phyloP scores from a whole-genome alignment of 1,140 invertebrate genomes.

The Drosophila varians region DNA sequence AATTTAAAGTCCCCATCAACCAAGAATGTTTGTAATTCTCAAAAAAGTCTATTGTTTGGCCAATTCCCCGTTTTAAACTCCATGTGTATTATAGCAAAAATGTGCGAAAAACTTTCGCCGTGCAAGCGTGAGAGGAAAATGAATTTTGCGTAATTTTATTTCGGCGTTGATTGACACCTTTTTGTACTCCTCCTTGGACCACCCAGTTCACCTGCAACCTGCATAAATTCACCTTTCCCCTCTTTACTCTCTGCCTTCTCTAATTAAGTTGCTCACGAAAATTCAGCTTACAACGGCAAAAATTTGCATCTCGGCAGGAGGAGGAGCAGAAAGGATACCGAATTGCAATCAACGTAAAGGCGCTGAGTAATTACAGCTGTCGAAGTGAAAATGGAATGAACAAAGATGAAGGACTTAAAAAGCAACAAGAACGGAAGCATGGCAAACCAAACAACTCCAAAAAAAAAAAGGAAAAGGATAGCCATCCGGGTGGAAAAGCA shows the following conservation, averaged over 20 bases:
- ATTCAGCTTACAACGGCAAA: conserved; percentile 14
- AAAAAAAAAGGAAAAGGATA: conserved; percentile 6
- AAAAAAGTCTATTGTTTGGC: no score
- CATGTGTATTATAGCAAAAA: neutral
- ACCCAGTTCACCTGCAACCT: neutral
- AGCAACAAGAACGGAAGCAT: conserved; percentile 14
- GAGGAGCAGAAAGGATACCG: conserved; percentile 10
- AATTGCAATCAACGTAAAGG: conserved; percentile 55
- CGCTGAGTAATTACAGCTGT: conserved; percentile 58
- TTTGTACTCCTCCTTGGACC: neutral
- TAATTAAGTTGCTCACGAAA: conserved; percentile 38
- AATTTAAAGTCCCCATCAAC: neutral
- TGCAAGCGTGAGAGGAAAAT: neutral
- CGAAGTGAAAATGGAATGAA: neutral
- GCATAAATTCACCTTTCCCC: neutral
- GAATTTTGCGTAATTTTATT: conserved; percentile 31
- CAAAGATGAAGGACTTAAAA: neutral
- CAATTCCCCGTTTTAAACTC: no score
- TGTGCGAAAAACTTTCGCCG: neutral
- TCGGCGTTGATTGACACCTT: conserved; percentile 27
- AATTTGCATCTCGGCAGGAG: conserved; percentile 43
- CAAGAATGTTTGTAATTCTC: no score
- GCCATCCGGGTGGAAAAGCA: conserved; percentile 27
- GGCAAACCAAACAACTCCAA: neutral
- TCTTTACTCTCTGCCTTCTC: neutral